Evolutionary conservation across 30 jellyfish, hydroid and myxozoan genomes (phyloP), one percentile per base, ranked within the genome.

Genomic region (Catostylus mosaicus): DNA sequence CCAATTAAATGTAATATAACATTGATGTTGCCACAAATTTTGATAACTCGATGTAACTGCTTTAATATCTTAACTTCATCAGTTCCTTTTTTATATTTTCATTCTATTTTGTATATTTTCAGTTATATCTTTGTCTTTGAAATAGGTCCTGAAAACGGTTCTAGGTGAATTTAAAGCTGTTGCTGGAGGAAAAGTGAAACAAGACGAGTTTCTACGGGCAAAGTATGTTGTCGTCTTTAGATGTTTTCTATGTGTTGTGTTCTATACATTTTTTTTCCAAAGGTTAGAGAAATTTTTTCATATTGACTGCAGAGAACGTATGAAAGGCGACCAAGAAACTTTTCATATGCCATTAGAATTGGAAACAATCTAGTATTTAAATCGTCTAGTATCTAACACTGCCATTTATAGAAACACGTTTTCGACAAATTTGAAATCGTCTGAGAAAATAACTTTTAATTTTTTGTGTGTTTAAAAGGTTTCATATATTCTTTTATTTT

Each of bases 191-290:
- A 71, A 87, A 20, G 40, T 93, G 50, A 56, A 59, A 5, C 88
- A 81, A 0, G 97, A 78, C 18, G 99, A 93, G 24, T 45, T 93
- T 1, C 80, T 24, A 32, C 82, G 99, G 5, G 99, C 99, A 16
- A 93, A 80, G 99, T 93, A 82, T 45, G 67, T 37, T 1, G 30
- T 1, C 35, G 4, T 16, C 1, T 3, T 3, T 16, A 2, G 63
- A 48, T 48, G 63, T 48, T 16, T 40, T 40, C 11, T 48, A 27
- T 27, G 20, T 48, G 14, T 48, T 3, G 14, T 48, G 54, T 7
- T 40, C 7, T 5, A 14, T 14, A 40, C 54, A 7, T 40, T 40
- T 14, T 40, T 14, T 14, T 5, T 40, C 14, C 11, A 14, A 5
- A 40, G 14, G 54, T 14, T 5, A 5, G 14, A 40, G 14, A 40